phyloP scores from a whole-genome alignment of 1,140 invertebrate species.

The Diorhabda elongata region DNA sequence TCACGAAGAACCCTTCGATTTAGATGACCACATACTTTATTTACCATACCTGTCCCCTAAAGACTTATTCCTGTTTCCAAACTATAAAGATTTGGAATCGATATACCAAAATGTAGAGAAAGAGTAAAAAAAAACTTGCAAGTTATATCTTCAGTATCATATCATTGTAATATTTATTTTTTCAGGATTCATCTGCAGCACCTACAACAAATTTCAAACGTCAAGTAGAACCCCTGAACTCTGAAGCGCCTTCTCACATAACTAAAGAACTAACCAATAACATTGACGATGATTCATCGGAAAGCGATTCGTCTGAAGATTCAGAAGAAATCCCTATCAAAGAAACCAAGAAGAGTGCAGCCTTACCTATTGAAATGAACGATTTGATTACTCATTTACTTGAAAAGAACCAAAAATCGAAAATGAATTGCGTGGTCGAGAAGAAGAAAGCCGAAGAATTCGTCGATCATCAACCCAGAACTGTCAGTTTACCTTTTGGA shows the following conservation, averaged over 20 bases:
- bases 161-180: not conserved
- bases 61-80: too few species aligned
- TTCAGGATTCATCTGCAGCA: slow-evolving; percentile 22
- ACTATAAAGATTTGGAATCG: too few species aligned
- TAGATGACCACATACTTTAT: too few species aligned
- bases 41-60: too few species aligned
- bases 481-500: slow-evolving; percentile 61
- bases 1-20: too few species aligned
- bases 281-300: slow-evolving; percentile 39
- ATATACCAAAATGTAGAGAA: too few species aligned
- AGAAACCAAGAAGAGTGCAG: slow-evolving; percentile 57
- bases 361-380: slow-evolving; percentile 73
- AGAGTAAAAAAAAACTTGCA: too few species aligned
- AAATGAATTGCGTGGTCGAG: slow-evolving; percentile 86
- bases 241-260: slow-evolving; percentile 47
- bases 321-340: slow-evolving; percentile 43
- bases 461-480: slow-evolving; percentile 69
- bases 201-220: slow-evolving; percentile 4
- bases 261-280: slow-evolving; percentile 45
- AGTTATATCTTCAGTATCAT: too few species aligned
- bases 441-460: slow-evolving; percentile 76
- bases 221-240: slow-evolving; percentile 38
- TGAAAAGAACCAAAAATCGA: slow-evolving; percentile 67
- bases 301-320: slow-evolving; percentile 44
- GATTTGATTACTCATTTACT: slow-evolving; percentile 71